These are phyloP conservation scores for Phalacrocorax pelagicus DNA, from an alignment of 2,113 vertebrate species.

Conservation along the genomic window DNA sequence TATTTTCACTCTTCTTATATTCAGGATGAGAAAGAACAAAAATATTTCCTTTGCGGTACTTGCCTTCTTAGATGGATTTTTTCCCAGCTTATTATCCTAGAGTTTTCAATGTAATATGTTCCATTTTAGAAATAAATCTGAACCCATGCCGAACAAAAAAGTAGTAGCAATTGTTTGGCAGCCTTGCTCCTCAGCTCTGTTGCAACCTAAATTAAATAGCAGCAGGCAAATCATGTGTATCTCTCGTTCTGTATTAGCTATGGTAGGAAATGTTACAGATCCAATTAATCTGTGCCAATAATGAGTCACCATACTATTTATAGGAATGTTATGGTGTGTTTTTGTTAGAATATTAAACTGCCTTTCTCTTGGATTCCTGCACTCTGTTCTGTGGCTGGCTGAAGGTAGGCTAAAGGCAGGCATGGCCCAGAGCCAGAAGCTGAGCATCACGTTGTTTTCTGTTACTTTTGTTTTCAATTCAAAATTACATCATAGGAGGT, in stretches of 20 bases:
- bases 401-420: neutral
- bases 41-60: neutral
- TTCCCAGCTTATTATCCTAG: neutral
- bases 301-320: slow-evolving; percentile 13
- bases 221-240: neutral
- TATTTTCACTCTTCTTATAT: neutral
- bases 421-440: neutral
- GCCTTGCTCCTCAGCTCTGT: neutral
- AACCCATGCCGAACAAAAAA: neutral
- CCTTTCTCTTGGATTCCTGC: neutral
- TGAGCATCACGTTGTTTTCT: neutral
- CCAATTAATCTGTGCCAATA: neutral
- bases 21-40: neutral
- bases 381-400: neutral
- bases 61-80: neutral
- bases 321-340: neutral
- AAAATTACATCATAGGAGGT: neutral
- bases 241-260: neutral
- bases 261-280: neutral
- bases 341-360: neutral
- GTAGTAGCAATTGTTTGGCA: neutral
- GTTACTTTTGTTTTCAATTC: neutral
- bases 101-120: neutral
- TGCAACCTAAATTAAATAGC: slow-evolving; percentile 13
- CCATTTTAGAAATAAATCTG: slow-evolving; percentile 17